A percentile compares a stretch with the other conserved stretches of the same genome.
Evolutionary conservation across 2,113 vertebrate genomes (phyloP).

Genomic region (Sylvia atricapilla): DNA sequence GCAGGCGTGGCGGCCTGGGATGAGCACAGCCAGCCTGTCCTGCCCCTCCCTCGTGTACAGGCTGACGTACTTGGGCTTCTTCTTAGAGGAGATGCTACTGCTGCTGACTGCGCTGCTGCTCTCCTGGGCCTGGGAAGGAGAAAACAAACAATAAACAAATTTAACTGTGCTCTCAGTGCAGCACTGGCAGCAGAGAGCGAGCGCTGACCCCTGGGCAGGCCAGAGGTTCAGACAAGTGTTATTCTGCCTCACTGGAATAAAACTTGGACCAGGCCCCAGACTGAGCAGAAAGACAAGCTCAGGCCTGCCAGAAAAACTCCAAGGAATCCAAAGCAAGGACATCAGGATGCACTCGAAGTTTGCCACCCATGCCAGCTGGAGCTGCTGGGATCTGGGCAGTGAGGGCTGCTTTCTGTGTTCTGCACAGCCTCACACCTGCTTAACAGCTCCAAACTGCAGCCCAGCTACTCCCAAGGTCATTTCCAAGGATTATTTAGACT

Average conservation of each 20-base stretch:
- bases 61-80: constrained; percentile 90
- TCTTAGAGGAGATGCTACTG: constrained; percentile 72
- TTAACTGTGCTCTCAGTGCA: not conserved
- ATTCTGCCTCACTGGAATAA: not conserved
- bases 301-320: not conserved
- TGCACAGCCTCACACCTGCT: rapidly evolving
- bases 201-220: not conserved
- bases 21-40: constrained; percentile 84
- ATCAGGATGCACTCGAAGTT: not conserved
- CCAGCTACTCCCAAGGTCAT: not conserved
- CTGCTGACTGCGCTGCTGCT: not conserved
- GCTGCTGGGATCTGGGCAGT: not conserved
- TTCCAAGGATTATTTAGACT: not conserved
- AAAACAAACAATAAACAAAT: not conserved
- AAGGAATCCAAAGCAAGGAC: not conserved
- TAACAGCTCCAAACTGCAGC: not conserved
- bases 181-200: not conserved
- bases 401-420: not conserved
- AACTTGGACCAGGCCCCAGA: not conserved
- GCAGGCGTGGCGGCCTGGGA: constrained; percentile 88
- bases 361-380: not conserved
- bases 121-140: constrained; percentile 83
- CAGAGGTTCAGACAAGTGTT: not conserved
- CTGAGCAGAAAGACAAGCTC: not conserved
- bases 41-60: constrained; percentile 92